phyloP scores from a whole-genome alignment of 2,797 vertebrate genomes.

The Mastacembelus armatus region DNA sequence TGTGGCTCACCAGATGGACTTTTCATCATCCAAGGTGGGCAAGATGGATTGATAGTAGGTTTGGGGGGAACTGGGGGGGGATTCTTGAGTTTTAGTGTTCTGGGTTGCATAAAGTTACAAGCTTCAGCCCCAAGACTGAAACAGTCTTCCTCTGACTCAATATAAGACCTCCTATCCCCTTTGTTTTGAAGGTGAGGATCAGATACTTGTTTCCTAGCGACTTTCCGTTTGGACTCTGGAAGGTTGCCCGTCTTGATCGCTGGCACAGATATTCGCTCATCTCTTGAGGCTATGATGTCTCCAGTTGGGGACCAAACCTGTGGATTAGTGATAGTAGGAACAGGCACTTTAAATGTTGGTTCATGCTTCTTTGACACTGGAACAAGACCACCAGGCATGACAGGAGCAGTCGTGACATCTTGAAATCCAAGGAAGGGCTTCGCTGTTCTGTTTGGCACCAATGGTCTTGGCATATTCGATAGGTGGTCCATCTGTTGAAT shows the following conservation, averaged over 20 bases:
- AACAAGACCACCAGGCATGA: conserved; percentile 73
- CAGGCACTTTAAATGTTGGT: conserved; percentile 83
- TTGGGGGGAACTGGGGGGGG: conserved; percentile 97
- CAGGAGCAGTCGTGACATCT: conserved; percentile 73
- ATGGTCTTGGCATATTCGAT: conserved; percentile 72
- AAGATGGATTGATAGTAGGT: conserved; percentile 87
- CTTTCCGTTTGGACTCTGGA: conserved; percentile 90
- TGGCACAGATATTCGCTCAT: conserved; percentile 94
- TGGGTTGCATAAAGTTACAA: conserved; percentile 96
- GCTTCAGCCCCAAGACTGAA: conserved; percentile 98
- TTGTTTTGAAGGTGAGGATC: conserved; percentile 84
- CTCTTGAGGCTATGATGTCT: conserved; percentile 94
- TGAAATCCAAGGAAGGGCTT: conserved; percentile 89
- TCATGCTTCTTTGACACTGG: conserved; percentile 83
- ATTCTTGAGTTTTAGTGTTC: conserved; percentile 90
- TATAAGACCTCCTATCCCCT: conserved; percentile 88
- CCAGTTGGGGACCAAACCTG: conserved; percentile 87
- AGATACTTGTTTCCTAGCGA: conserved; percentile 83
- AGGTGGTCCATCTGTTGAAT: conserved; percentile 71
- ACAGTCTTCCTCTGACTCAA: conserved; percentile 96
- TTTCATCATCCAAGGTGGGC: conserved; percentile 88
- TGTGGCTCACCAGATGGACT: conserved; percentile 72
- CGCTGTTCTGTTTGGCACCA: conserved; percentile 90
- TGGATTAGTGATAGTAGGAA: conserved; percentile 73
- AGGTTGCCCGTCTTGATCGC: conserved; percentile 92